phyloP scores from a whole-genome alignment of 2,113 vertebrate genomes.

The Todiramphus saurophagus region DNA sequence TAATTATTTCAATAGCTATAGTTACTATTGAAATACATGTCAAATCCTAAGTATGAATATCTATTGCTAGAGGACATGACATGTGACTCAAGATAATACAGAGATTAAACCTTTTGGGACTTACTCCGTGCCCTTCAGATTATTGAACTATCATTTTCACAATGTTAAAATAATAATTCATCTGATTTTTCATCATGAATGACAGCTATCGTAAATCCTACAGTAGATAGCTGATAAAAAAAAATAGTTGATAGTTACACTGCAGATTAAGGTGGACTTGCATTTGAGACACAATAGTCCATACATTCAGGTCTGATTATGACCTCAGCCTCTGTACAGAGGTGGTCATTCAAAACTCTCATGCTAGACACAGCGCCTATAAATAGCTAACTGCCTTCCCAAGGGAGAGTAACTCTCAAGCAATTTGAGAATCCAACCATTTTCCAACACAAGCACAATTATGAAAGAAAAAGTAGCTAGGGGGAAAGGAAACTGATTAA shows the following conservation, averaged over 20 bases:
- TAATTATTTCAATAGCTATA: background rate
- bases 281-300: background rate
- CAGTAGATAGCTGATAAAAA: background rate
- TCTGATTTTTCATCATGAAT: background rate
- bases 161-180: background rate
- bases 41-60: background rate
- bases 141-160: background rate
- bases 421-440: constrained; percentile 16
- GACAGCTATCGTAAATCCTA: background rate
- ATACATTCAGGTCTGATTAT: background rate
- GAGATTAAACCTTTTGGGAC: background rate
- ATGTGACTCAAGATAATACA: background rate
- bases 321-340: background rate
- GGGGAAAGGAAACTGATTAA: constrained; percentile 49
- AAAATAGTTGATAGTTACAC: background rate
- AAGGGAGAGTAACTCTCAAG: constrained; percentile 16
- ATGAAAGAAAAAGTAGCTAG: constrained; percentile 19
- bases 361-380: background rate
- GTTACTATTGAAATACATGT: background rate
- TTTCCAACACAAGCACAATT: constrained; percentile 22
- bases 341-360: background rate
- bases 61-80: background rate
- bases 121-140: background rate
- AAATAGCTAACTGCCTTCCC: constrained; percentile 7
- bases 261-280: background rate